Conservation (phyloP, 2,888 invertebrate species). For the Acanthosepion lycidas region DNA sequence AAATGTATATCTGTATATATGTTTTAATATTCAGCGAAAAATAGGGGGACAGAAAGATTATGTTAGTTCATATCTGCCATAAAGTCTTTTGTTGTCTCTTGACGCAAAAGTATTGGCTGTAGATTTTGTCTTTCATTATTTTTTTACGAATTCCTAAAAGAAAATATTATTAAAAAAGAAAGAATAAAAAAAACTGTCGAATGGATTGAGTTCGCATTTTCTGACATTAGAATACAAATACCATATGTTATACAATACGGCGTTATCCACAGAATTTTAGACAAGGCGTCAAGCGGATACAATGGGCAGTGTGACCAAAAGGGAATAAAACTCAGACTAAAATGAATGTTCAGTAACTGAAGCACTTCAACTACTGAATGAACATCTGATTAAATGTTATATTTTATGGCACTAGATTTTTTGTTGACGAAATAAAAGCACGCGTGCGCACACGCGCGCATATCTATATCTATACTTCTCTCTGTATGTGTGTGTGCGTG, state of each 20-base stretch:
- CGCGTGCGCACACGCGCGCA: background rate
- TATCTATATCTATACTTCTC: background rate
- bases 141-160: background rate
- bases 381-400: slow-evolving; percentile 23
- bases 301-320: background rate
- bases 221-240: background rate
- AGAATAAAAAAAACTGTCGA: background rate
- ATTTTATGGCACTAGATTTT: background rate
- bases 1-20: no score
- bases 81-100: background rate
- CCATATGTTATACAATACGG: background rate
- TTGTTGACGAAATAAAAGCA: background rate
- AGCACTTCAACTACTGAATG: background rate
- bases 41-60: no score
- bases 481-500: no score
- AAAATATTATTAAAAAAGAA: background rate
- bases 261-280: background rate
- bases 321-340: background rate
- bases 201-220: background rate
- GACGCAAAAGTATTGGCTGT: background rate
- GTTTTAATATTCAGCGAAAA: no score
- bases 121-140: background rate
- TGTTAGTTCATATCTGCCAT: background rate
- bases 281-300: slow-evolving; percentile 33
- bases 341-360: background rate